A percentile compares a stretch with the other conserved stretches of the same genome.
These are phyloP conservation scores for Acanthococcus lagerstroemiae DNA, from an alignment of 2,888 invertebrate genomes.

Conservation along the genomic window DNA sequence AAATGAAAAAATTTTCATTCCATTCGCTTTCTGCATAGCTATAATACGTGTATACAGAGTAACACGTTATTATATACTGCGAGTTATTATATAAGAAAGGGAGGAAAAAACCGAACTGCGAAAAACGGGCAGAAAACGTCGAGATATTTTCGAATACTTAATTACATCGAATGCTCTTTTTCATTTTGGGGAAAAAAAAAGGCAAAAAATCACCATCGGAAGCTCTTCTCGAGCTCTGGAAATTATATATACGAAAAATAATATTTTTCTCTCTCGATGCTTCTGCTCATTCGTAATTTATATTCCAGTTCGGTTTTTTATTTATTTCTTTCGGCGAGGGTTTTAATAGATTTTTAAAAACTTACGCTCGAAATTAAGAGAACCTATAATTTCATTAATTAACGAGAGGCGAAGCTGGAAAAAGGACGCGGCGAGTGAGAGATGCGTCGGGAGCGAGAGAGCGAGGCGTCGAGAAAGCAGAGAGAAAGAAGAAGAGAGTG, in stretches of 20 bases:
- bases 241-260: not conserved
- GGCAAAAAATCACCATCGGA: not conserved
- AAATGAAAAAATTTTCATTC: too few species aligned
- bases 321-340: not conserved
- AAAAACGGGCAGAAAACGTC: not conserved
- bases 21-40: too few species aligned
- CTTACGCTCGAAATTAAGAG: slow-evolving; percentile 22
- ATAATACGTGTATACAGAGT: too few species aligned
- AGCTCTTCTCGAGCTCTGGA: not conserved
- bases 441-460: not conserved
- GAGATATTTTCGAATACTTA: slow-evolving; percentile 1
- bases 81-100: too few species aligned
- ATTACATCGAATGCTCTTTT: not conserved
- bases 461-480: not conserved
- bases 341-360: slow-evolving; percentile 30
- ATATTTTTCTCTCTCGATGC: not conserved
- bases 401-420: slow-evolving; percentile 7
- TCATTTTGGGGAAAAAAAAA: not conserved
- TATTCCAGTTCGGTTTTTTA: slow-evolving; percentile 13
- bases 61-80: too few species aligned
- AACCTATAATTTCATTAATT: slow-evolving; percentile 31
- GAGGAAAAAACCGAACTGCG: too few species aligned
- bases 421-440: slow-evolving; percentile 8
- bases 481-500: too few species aligned
- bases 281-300: slow-evolving; percentile 3